Evolutionary conservation across 2,888 invertebrate species (phyloP), one percentile per base, ranked within the genome.

Genomic region (Amphiduros pacificus): DNA sequence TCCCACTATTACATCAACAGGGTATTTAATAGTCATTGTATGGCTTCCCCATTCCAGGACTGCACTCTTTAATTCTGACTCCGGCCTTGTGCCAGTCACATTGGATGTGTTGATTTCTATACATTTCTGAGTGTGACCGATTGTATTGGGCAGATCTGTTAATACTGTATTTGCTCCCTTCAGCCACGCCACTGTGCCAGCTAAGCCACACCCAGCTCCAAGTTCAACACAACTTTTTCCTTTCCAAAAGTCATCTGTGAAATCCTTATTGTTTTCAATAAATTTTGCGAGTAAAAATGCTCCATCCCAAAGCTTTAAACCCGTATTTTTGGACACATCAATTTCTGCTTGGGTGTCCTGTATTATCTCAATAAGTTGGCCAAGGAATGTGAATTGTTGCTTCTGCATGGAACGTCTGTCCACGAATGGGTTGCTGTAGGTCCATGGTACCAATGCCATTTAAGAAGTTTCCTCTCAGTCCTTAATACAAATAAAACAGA

Each of bases 121-220:
- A 49, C 60, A 57, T 29, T 44, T 49, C 22, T 49, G 22, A 5
- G 68, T 68, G 48, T 68, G 68, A 6, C 26, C 44, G 4, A 62
- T 6, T 24, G 61, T 59, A 5, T 58, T 32, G 6, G 55, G 54
- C 17, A 70, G 29, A 50, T 70, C 70, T 26, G 70, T 70, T 14
- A 64, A 28, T 6, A 52, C 56, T 20, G 66, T 63, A 14, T 51
- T 49, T 0, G 67, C 70, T 20, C 69, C 70, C 9, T 55, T 32
- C 31, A 68, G 28, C 54, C 63, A 66, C 3, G 66, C 62, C 27
- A 63, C 66, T 48, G 66, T 57, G 40, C 66, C 61, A n/a, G 68
- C 70, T 2, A 70, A 59, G 3, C 70, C 70, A 56, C 69, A 70
- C 11, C 70, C 70, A n/a, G 70, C 53, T 17, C 70, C 70, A 14